phyloP scores from a whole-genome alignment of 35 echinoderm and acorn worm genomes.

The Ptychodera flava region DNA sequence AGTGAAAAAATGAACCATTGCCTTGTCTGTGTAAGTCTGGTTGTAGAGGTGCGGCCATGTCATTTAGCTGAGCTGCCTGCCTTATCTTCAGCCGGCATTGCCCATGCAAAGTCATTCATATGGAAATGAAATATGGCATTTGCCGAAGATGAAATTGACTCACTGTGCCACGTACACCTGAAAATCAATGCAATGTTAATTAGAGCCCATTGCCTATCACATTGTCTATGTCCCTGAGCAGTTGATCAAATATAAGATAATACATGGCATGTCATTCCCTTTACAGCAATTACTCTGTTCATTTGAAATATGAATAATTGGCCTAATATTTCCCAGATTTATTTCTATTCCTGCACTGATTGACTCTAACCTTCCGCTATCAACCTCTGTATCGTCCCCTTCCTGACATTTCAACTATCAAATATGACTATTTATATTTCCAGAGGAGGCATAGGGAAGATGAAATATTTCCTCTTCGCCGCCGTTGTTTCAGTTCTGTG shows the following conservation, averaged over 20 bases:
- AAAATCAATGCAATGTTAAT: background rate
- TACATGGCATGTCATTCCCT: background rate
- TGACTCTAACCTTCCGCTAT: background rate
- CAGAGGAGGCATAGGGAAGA: too few species aligned
- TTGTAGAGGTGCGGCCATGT: too few species aligned
- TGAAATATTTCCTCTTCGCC: too few species aligned
- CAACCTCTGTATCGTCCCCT: background rate
- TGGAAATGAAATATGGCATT: constrained; percentile 1
- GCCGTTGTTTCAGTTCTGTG: too few species aligned
- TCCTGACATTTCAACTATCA: too few species aligned
- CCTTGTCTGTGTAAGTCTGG: too few species aligned
- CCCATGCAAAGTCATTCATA: background rate
- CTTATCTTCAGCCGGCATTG: background rate
- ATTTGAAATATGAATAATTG: background rate
- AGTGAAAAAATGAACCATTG: too few species aligned
- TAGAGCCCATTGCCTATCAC: background rate
- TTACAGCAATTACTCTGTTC: background rate
- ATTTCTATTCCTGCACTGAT: background rate
- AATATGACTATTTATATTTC: too few species aligned
- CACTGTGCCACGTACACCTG: background rate
- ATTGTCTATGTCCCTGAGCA: background rate
- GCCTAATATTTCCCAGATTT: background rate
- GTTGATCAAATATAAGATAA: background rate
- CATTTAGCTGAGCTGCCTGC: too few species aligned
- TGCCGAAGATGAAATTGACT: background rate